Evolutionary conservation across 2,113 vertebrate species (phyloP).

Genomic region (Elephantulus edwardii): DNA sequence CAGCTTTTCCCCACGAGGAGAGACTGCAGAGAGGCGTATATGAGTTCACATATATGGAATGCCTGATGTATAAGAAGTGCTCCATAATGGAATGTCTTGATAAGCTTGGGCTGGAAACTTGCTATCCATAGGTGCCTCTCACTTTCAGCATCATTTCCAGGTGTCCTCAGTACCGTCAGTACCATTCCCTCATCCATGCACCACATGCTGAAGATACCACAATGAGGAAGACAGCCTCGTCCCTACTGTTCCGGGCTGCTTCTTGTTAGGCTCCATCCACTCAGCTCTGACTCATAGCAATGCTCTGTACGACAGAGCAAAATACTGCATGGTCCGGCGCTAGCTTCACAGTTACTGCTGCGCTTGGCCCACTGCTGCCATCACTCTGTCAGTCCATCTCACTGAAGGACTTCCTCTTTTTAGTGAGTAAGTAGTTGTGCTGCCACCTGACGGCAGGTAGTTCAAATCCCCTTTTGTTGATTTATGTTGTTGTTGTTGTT

Average conservation of each 20-base stretch:
- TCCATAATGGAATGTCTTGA: background rate
- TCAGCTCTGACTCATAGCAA: too few species aligned
- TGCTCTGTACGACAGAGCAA: too few species aligned
- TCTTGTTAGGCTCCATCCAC: too few species aligned
- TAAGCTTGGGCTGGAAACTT: background rate
- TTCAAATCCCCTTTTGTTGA: too few species aligned
- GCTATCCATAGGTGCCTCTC: background rate
- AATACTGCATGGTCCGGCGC: too few species aligned
- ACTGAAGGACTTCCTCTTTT: too few species aligned
- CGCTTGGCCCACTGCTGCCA: too few species aligned
- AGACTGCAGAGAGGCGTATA: background rate
- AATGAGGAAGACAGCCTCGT: background rate
- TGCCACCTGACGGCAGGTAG: too few species aligned
- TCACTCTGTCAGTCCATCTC: too few species aligned
- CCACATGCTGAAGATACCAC: background rate
- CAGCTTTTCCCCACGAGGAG: background rate
- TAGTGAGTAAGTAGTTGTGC: too few species aligned
- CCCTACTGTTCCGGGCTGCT: background rate
- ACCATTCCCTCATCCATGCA: background rate
- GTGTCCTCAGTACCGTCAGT: background rate
- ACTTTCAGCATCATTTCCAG: background rate
- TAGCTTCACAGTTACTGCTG: too few species aligned
- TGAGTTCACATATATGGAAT: background rate
- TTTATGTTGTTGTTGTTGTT: too few species aligned
- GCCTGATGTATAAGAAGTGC: background rate